Base-by-base conservation (phyloP, 1,140 invertebrate genomes). In the Gonioctena quinquepunctata region DNA sequence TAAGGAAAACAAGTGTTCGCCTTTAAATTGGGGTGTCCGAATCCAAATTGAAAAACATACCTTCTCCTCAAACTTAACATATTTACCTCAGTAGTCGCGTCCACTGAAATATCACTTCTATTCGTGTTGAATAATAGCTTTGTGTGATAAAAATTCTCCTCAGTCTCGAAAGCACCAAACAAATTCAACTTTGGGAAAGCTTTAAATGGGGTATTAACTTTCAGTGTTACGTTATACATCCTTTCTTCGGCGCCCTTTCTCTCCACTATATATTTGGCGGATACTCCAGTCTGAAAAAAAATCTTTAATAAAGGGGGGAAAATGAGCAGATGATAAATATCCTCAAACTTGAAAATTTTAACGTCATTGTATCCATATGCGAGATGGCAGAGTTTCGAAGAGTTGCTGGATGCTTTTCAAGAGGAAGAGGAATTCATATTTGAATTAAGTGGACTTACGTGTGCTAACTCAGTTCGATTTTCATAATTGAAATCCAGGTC, bases 201-300 rank as follows among this genome's bases (percentile, higher is more conserved):
- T 5, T 82, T 76, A 62, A 88, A 84, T 1, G 88, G 89, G 22
- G 88, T 89, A 50, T 85, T 86, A 11, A 89, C 50, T 59, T 84
- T 84, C 0, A 89, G 57, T 4, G 82, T 78, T 0, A 88, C 70
- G 54, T 83, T 77, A 70, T 89, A 85, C 2, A 79, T 81, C 69
- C 81, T 83, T 49, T 85, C 83, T 26, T 86, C 82, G 13, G 81
- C 81, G 49, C 86, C 84, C 48, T 69, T 76, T 50, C 81, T 77
- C 27, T 80, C 67, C 66, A 83, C 83, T 7, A 84, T 84, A 71
- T 90, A 90, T 77, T 87, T 86, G 0, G 80, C 78, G 27, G 80
- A 76, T 42, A 84, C 63, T 49, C 84, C 85, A 50, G 77, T 84
- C 82, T 87, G 66, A 71, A 79, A 80, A 72, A 76, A 28, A 50